These are phyloP conservation scores for Gouania willdenowi DNA, from an alignment of 2,797 vertebrate genomes.

Conservation along the genomic window DNA sequence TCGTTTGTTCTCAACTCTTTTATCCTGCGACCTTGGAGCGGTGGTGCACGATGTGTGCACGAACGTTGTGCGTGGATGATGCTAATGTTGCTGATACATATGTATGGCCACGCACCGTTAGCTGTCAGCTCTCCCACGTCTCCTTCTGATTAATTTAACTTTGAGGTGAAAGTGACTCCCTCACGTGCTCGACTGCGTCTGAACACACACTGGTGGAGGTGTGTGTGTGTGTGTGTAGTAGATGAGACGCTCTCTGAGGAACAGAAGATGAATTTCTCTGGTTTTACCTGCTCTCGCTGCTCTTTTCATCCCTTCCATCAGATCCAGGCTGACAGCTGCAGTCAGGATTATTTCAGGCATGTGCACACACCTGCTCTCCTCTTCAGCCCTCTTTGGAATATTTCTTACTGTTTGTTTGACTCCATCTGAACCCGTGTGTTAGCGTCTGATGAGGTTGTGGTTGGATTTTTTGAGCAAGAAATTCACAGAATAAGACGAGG, in stretches of 20 bases:
- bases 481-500: no score
- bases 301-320: constrained; percentile 38
- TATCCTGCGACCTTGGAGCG: constrained; percentile 1
- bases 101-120: constrained; percentile 28
- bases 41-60: no score
- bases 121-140: constrained; percentile 19
- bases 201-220: constrained; percentile 6
- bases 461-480: no score
- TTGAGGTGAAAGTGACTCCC: constrained; percentile 30
- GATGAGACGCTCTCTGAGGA: constrained; percentile 32
- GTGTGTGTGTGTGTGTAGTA: constrained; percentile 16
- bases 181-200: neutral
- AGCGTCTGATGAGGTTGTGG: no score
- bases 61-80: no score
- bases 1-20: neutral
- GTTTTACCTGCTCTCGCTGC: constrained; percentile 3
- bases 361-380: constrained; percentile 17
- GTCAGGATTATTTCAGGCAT: constrained; percentile 66
- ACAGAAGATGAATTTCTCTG: constrained; percentile 26
- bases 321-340: constrained; percentile 61
- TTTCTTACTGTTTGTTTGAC: no score
- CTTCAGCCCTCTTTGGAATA: no score
- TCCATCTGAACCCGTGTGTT: no score
- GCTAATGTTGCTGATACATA: constrained; percentile 33
- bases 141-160: constrained; percentile 41